Base-by-base conservation (phyloP, 2,113 vertebrate genomes). In the Leptodactylus fuscus region DNA sequence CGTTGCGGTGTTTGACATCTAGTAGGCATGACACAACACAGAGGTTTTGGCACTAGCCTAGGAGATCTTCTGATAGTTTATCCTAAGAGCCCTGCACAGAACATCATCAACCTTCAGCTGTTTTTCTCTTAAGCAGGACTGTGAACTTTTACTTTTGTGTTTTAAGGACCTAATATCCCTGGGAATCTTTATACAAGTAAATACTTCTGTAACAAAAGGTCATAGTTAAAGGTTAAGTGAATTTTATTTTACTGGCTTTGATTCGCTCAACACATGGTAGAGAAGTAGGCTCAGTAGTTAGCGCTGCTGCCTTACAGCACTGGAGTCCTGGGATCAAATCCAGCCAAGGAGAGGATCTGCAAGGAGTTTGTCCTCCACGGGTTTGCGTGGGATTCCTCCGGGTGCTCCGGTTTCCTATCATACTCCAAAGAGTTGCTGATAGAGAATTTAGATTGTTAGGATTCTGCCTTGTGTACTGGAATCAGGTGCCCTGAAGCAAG, bases 21-120 rank as follows among this genome's bases (percentile, higher is more conserved):
- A 67, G 73, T 67, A 77, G 83, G 83, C 83, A 70, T 79, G 78
- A 80, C 60, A 78, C 53, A 55, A 51, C 16, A 49, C 76, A 85
- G 75, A 78, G 58, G 29, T 44, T 49, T 70, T 80, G 75, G 83
- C 44, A 27, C 48, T 55, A 24, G 29, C n/a, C 32, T 38, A 53
- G 12, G 41, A 49, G 60, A 62, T 32, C 73, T 65, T 77, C 65
- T 84, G 82, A 85, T 79, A 53, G 29, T 53, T 41, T 55, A 20
- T 69, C 32, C n/a, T 27, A 36, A 34, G 27, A 38, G 62, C 18
- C 29, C 34, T 51, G 48, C 34, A 22, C 38, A n/a, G 48, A 44
- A 71, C 36, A 78, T 80, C 46, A 29, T 70, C 62, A 36, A 65
- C 5, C 29, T 29, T 46, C 34, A 18, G 70, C 20, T 41, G 7